Evolutionary conservation across 2,888 invertebrate species (phyloP), one percentile per base, ranked within the genome.

Genomic region (Drosophila mulleri): DNA sequence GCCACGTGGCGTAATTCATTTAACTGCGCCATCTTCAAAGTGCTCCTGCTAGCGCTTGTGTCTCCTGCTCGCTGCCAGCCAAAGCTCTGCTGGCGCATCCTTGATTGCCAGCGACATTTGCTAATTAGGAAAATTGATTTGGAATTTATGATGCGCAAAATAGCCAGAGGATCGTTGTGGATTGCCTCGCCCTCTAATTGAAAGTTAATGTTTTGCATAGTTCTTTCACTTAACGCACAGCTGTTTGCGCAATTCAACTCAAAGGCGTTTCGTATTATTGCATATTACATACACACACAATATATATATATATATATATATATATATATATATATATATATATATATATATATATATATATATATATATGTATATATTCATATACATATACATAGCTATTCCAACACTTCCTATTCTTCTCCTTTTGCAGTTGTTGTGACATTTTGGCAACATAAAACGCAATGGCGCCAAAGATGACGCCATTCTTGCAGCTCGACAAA

Each of bases 81-180:
- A 47, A 29, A 53, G 50, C 64, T 23, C 50, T 65, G 37, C 26
- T 47, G 52, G 50, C 42, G 45, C 45, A 62, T 59, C 39, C 66
- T 71, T 78, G 69, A 78, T 70, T 86, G 71, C 67, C 67, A 70
- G 72, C 75, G 68, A 82, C 82, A 75, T 77, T 75, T 75, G 75
- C 83, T 89, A 91, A 91, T 91, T 91, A 91, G 85, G 66, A 74
- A 90, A 91, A 91, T 91, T 91, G 91, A 91, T 91, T 87, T 86
- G 82, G 82, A 89, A 91, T 91, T 91, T 90, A 91, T 90, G 88
- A 71, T 62, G 84, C 88, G 86, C 75, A 74, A 88, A 90, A 90
- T 83, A 77, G 69, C 45, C 62, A 26, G 56, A 26, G 56, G 53
- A 62, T 68, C 18, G 12, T 16, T 29, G 29, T 4, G 39, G 47